Conservation (phyloP, 1,140 invertebrate species). For the Harlomillsia oculata region DNA sequence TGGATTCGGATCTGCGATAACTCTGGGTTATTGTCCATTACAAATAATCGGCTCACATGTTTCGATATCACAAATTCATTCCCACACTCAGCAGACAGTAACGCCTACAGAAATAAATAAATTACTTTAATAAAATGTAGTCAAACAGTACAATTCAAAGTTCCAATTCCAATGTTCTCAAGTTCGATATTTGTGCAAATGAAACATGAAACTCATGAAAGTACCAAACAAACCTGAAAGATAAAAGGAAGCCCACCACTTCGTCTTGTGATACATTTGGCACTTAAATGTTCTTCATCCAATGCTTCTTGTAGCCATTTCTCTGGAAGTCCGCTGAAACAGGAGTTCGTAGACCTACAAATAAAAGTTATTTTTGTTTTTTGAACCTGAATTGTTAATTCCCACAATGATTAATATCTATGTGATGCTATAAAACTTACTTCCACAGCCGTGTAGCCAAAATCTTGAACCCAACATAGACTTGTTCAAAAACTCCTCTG, state of each 20-base stretch:
- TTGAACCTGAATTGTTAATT: too few relatives aligned
- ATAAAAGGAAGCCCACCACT: conserved; percentile 87
- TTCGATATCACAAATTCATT: conserved; percentile 14
- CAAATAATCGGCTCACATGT: conserved; percentile 22
- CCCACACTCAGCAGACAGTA: conserved; percentile 56
- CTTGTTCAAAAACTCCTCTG: conserved; percentile 89
- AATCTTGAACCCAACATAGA: conserved; percentile 75
- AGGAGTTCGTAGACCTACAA: conserved; percentile 41
- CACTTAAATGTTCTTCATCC: conserved; percentile 32
- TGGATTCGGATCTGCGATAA: conserved; percentile 55
- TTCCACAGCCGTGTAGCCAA: conserved; percentile 59
- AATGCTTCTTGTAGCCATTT: conserved; percentile 62
- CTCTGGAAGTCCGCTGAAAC: conserved; percentile 54
- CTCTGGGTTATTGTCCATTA: conserved; percentile 34
- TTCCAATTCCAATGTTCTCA: too few relatives aligned
- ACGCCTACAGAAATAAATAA: too few relatives aligned
- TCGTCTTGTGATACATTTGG: conserved; percentile 70
- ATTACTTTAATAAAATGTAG: too few relatives aligned
- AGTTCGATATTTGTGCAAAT: too few relatives aligned
- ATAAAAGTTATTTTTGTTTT: too few relatives aligned
- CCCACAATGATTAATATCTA: too few relatives aligned
- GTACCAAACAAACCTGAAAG: conserved; percentile 52
- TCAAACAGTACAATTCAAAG: too few relatives aligned
- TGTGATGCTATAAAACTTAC: conserved; percentile 37
- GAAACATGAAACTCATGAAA: conserved; percentile 27